These are phyloP conservation scores for Eulemur macaco DNA, from an alignment of 2,113 vertebrate species.

Conservation along the genomic window DNA sequence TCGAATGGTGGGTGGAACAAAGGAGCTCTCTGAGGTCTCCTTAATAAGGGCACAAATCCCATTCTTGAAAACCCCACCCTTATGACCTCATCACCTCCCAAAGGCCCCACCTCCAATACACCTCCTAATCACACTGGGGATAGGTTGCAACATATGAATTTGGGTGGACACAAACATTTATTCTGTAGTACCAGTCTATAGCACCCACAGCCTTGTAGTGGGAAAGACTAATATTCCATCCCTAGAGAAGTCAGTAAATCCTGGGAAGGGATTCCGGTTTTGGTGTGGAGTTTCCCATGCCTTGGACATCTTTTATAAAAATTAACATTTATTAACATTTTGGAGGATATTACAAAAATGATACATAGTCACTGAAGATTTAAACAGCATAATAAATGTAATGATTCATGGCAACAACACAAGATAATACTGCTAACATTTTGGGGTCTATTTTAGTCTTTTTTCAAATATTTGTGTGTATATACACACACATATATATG, in stretches of 20 bases:
- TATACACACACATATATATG: rapidly evolving
- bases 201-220: not conserved
- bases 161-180: not conserved
- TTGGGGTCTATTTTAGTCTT: not conserved
- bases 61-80: not conserved
- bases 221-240: too few species aligned
- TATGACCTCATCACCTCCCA: not conserved
- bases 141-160: not conserved
- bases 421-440: not conserved
- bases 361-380: not conserved
- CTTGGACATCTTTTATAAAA: not conserved
- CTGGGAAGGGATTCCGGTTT: not conserved
- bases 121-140: too few species aligned
- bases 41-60: not conserved
- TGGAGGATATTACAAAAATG: not conserved
- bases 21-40: not conserved
- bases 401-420: not conserved
- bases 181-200: rapidly evolving
- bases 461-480: not conserved
- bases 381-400: not conserved
- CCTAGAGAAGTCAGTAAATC: not conserved
- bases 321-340: not conserved
- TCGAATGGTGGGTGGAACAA: not conserved
- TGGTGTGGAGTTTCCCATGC: not conserved
- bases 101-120: not conserved